These are phyloP conservation scores for Pseudochirops cupreus DNA, from an alignment of 2,797 vertebrate species.

Conservation along the genomic window DNA sequence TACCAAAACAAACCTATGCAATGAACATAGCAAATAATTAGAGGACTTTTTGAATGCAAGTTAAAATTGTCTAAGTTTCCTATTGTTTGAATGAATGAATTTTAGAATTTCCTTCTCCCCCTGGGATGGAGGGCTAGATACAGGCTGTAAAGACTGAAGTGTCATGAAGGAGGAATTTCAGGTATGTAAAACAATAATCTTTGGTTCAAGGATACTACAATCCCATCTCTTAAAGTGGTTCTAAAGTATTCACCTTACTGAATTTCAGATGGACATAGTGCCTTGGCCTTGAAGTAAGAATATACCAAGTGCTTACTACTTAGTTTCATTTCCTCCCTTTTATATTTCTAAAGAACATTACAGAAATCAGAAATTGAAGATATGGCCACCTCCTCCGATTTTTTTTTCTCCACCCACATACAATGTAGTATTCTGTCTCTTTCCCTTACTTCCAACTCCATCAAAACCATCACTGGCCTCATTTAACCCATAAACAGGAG, in stretches of 20 bases:
- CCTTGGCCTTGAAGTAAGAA: background rate
- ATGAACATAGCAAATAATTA: background rate
- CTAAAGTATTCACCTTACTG: background rate
- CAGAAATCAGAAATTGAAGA: background rate
- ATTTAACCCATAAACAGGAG: constrained; percentile 24
- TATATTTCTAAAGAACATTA: background rate
- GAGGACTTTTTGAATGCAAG: constrained; percentile 1
- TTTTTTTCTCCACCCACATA: background rate
- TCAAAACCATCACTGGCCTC: constrained; percentile 23
- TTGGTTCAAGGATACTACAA: background rate
- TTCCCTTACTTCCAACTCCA: background rate
- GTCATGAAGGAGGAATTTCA: background rate
- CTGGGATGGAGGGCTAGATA: constrained; percentile 10
- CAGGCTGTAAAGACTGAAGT: constrained; percentile 1
- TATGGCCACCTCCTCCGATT: background rate
- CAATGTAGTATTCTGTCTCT: background rate
- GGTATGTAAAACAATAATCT: background rate
- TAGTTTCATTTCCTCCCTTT: background rate
- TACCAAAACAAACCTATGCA: background rate
- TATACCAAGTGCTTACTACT: background rate
- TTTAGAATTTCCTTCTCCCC: constrained; percentile 10
- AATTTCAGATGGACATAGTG: background rate
- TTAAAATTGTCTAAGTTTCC: constrained; percentile 1
- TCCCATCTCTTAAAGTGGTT: background rate
- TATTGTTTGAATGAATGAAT: constrained; percentile 2